phyloP scores from a whole-genome alignment of 2,888 invertebrate species.

The Palloptera scutellata region DNA sequence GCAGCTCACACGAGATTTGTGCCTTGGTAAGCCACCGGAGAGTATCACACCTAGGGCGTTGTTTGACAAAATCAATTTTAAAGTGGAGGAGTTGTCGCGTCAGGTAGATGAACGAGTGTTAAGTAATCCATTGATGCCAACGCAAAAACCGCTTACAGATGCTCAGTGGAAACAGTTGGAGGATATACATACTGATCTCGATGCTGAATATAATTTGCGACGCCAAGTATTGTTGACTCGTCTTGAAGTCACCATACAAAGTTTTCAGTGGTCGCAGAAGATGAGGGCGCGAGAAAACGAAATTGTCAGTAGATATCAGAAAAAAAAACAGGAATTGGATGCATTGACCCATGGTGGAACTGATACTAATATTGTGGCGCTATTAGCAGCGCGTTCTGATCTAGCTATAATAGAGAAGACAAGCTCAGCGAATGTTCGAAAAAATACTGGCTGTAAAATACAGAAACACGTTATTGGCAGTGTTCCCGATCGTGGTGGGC shows the following conservation, averaged over 20 bases:
- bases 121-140: constrained; percentile 79
- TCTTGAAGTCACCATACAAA: constrained; percentile 94
- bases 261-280: constrained; percentile 92
- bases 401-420: constrained; percentile 91
- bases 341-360: constrained; percentile 59
- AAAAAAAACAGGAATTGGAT: constrained; percentile 61
- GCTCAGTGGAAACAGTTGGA: constrained; percentile 85
- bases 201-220: constrained; percentile 82
- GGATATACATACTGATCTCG: constrained; percentile 75
- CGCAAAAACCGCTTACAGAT: constrained; percentile 72
- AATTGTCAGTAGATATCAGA: constrained; percentile 70
- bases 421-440: constrained; percentile 83
- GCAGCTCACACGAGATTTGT: constrained; percentile 78
- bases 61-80: constrained; percentile 79
- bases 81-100: constrained; percentile 72
- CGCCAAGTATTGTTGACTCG: constrained; percentile 89
- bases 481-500: constrained; percentile 94
- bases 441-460: constrained; percentile 82
- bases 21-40: constrained; percentile 87
- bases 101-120: constrained; percentile 68
- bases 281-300: constrained; percentile 77
- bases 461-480: constrained; percentile 89
- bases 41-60: constrained; percentile 79
- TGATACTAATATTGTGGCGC: constrained; percentile 74
- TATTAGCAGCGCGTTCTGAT: constrained; percentile 85